A percentile compares a stretch with the other conserved stretches of the same genome.
Conservation (phyloP, 1,140 invertebrate species). For the Gryon sp. region DNA sequence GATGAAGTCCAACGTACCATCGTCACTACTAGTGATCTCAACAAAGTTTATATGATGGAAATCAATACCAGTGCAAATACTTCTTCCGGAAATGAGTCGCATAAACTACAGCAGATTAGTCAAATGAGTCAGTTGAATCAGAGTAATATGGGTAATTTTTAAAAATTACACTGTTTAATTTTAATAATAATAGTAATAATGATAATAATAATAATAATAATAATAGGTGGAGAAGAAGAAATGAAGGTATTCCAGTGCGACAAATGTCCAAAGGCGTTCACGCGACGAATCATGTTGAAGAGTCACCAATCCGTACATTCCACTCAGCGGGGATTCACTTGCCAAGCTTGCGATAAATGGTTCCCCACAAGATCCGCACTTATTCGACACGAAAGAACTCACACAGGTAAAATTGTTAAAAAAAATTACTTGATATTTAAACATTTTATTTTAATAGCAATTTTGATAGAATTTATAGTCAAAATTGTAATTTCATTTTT, state of each 20-base stretch:
- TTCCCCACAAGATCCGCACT: constrained; percentile 90
- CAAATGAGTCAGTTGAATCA: constrained; percentile 30
- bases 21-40: constrained; percentile 70
- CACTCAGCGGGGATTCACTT: constrained; percentile 82
- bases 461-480: no score
- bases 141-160: constrained; percentile 66
- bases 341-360: constrained; percentile 86
- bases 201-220: neutral
- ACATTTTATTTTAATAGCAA: no score
- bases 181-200: neutral
- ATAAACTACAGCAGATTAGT: constrained; percentile 40
- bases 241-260: constrained; percentile 81
- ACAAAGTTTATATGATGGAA: constrained; percentile 78
- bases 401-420: constrained; percentile 80
- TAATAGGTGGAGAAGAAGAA: constrained; percentile 71
- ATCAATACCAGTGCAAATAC: constrained; percentile 63
- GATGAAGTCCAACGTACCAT: constrained; percentile 75
- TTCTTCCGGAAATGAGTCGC: constrained; percentile 37
- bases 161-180: neutral
- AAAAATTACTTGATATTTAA: no score
- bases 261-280: constrained; percentile 81
- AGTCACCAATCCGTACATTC: constrained; percentile 83
- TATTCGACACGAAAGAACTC: constrained; percentile 87
- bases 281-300: constrained; percentile 80
- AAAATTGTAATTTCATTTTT: no score